A percentile compares a stretch with the other conserved stretches of the same genome.
phyloP scores from a whole-genome alignment of 2,797 vertebrate species.

The Chrysocyon brachyurus region DNA sequence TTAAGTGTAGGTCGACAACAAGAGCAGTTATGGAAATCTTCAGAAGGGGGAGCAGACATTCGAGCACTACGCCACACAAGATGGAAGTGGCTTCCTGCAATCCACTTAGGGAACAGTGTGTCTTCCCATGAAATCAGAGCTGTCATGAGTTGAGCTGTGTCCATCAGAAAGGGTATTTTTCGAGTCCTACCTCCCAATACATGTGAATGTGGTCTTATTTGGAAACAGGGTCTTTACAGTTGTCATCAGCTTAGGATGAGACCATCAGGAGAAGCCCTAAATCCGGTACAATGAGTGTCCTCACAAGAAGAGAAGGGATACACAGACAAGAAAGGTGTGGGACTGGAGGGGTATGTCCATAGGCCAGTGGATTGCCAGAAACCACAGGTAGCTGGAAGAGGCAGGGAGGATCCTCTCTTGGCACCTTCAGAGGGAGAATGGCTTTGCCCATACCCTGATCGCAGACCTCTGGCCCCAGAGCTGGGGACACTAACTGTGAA shows the following conservation, averaged over 20 bases:
- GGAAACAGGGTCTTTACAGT: neutral
- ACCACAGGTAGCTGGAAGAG: neutral
- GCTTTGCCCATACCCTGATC: fast-evolving
- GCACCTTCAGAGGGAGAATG: fast-evolving
- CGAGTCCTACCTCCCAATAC: neutral
- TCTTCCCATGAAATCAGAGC: neutral
- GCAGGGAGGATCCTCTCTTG: fast-evolving
- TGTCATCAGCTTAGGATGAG: no score
- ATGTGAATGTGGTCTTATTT: neutral
- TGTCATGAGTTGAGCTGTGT: neutral
- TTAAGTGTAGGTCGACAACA: fast-evolving
- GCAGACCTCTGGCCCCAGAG: neutral
- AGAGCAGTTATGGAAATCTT: neutral
- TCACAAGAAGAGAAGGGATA: neutral
- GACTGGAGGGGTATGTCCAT: fast-evolving
- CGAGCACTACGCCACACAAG: fast-evolving
- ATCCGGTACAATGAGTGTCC: neutral
- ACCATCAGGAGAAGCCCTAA: neutral
- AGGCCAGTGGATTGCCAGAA: neutral
- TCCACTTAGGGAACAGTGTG: fast-evolving
- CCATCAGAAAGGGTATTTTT: neutral
- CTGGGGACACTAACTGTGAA: neutral
- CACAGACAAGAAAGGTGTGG: fast-evolving
- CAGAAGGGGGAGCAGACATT: fast-evolving
- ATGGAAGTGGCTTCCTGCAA: neutral